Base-by-base conservation (phyloP, 2,797 vertebrate genomes). In the Hapalemur alaotrensis region DNA sequence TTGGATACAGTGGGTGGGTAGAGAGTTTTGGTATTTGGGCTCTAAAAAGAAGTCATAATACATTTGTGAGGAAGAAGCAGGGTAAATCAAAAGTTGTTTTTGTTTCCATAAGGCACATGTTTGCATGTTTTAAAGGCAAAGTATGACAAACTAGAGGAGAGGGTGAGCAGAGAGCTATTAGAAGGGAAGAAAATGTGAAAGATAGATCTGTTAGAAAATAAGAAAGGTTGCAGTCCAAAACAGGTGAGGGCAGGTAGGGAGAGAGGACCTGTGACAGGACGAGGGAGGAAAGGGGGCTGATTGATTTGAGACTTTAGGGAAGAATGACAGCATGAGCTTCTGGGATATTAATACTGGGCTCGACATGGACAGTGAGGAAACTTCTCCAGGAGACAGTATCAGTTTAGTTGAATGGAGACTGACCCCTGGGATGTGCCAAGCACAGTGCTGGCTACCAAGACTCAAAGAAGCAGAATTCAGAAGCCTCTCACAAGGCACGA, bases 401-500 rank as follows among this genome's bases (percentile, higher is more conserved):
- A 4, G 4, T 30, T n/a, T 14, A n/a, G 9, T 5, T 65, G 48
- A 14, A 0, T 11, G 41, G 48, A 4, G 14, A 35, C 76, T 1
- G 41, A 46, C 50, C 5, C 8, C n/a, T 5, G 23, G 12, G 35
- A 41, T 22, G n/a, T 83, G 4, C 59, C 15, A 18, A 46, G 9
- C n/a, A n/a, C 25, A 1, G 1, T 0, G 69, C 57, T 65, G 67
- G 5, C 12, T 10, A 4, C 17, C 4, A 20, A 23, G 14, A 15
- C 15, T 70, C 38, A 38, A 14, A 59, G 93, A 12, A 61, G 61
- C 38, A 46, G 13, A 48, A 32, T 0, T 54, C 73, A 61, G 59
- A 59, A 54, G 14, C 7, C 28, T 93, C 76, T 7, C 35, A 22
- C 3, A 9, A 11, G 48, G 52, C 35, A 22, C 3, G 7, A 11